Base-by-base conservation (phyloP, 2,113 vertebrate species). In the Chionodraco myersi region DNA sequence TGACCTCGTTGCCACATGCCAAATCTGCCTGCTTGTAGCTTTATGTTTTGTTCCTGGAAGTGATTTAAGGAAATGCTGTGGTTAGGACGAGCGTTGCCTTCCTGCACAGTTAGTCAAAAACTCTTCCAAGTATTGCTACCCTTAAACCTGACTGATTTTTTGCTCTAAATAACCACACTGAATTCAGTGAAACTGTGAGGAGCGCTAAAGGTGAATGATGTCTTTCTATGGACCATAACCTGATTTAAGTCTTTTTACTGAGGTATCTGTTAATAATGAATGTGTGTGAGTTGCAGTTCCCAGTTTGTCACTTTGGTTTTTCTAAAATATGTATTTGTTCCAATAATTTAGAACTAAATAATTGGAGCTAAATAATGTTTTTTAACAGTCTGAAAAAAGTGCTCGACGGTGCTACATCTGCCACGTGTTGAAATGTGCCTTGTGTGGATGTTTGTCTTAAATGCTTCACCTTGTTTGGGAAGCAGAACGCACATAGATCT, bases 171-270 rank as follows among this genome's bases (percentile, higher is more conserved):
- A 72, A 87, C 67, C 67, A 64, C 70, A 66, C 59, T 54, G 72
- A 73, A 26, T 34, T 60, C 75, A 12, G 44, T 48, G 61, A 41
- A 44, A 36, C 52, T 58, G 58, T 10, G n/a, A 68, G 45, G 67
- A 79, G 74, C 63, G 52, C 34, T 26, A n/a, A 54, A 18, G 41
- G 36, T 63, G 67, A 77, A 79, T 36, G 72, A 65, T 53, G 59
- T 77, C 78, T 77, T 57, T 75, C 53, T 58, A 75, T 57, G 85
- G 83, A 80, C 78, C 80, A 82, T 60, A 61, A 73, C 47, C 65
- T n/a, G 48, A 67, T 82, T 67, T 34, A 79, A 66, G 70, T 72
- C 21, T n/a, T 44, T 77, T 72, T 63, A 74, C 57, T 44, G 9
- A 74, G 66, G 71, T 59, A 63, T 86, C 57, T n/a, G 10, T 75